Conservation (phyloP, 2,113 vertebrate genomes). For the Bagarius yarrelli region DNA sequence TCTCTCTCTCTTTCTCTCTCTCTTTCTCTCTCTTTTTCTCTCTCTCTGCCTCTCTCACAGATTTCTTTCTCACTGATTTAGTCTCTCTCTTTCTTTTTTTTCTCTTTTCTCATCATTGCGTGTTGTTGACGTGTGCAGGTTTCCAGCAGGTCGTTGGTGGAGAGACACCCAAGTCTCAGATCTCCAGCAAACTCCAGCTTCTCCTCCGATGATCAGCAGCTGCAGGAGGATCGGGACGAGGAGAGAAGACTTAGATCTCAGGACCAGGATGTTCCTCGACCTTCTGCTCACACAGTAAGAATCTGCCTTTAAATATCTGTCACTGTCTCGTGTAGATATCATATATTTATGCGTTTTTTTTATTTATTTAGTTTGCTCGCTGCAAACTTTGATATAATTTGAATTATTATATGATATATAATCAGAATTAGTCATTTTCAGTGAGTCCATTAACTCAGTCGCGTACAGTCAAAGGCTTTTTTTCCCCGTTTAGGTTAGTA, state of each 20-base stretch:
- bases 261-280: background rate
- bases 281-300: constrained; percentile 38
- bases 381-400: too few relatives aligned
- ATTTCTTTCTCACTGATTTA: too few relatives aligned
- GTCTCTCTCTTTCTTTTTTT: too few relatives aligned
- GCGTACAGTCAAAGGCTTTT: too few relatives aligned
- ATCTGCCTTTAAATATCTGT: background rate
- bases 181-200: constrained; percentile 7
- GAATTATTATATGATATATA: too few relatives aligned
- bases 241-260: background rate
- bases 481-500: too few relatives aligned
- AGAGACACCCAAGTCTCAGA: constrained; percentile 67
- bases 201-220: constrained; percentile 37
- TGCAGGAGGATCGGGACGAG: constrained; percentile 39
- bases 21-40: too few relatives aligned
- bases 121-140: constrained; percentile 16
- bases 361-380: too few relatives aligned
- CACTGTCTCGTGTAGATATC: background rate
- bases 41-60: too few relatives aligned
- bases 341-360: background rate
- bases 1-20: too few relatives aligned
- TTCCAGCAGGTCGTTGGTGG: constrained; percentile 68
- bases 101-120: background rate
- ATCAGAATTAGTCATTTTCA: too few relatives aligned
- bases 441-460: too few relatives aligned